Conservation (phyloP, 2,888 invertebrate species). For the Rhagium mordax region DNA sequence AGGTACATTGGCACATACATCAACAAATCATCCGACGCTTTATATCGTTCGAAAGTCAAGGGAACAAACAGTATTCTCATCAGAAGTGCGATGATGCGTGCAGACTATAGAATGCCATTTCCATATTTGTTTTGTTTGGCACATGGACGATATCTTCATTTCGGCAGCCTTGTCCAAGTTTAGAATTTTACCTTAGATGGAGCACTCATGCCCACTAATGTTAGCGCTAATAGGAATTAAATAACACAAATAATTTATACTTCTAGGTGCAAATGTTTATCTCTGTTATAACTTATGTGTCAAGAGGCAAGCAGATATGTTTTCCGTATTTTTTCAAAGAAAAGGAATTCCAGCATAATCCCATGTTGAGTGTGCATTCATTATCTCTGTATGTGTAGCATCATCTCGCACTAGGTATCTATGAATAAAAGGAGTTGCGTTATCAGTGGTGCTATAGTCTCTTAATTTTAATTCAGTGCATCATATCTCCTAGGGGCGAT, state of each 20-base stretch:
- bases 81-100: slow-evolving; percentile 36
- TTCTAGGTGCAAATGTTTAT: too few species aligned
- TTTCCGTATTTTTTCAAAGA: too few species aligned
- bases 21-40: slow-evolving; percentile 40
- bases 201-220: not conserved
- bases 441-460: too few species aligned
- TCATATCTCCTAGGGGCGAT: too few species aligned
- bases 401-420: too few species aligned
- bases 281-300: too few species aligned
- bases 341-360: too few species aligned
- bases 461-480: too few species aligned
- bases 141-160: slow-evolving; percentile 23
- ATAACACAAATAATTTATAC: not conserved
- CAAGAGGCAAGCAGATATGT: too few species aligned
- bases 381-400: too few species aligned
- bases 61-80: slow-evolving; percentile 36
- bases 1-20: slow-evolving; percentile 41
- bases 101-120: slow-evolving; percentile 27
- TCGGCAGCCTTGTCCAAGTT: not conserved
- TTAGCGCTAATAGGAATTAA: not conserved
- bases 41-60: slow-evolving; percentile 29
- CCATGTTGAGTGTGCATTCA: too few species aligned
- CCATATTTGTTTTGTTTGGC: slow-evolving; percentile 19
- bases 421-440: too few species aligned
- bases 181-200: not conserved